Base-by-base conservation (phyloP, 2,888 invertebrate genomes). In the Lycophotia porphyrea region DNA sequence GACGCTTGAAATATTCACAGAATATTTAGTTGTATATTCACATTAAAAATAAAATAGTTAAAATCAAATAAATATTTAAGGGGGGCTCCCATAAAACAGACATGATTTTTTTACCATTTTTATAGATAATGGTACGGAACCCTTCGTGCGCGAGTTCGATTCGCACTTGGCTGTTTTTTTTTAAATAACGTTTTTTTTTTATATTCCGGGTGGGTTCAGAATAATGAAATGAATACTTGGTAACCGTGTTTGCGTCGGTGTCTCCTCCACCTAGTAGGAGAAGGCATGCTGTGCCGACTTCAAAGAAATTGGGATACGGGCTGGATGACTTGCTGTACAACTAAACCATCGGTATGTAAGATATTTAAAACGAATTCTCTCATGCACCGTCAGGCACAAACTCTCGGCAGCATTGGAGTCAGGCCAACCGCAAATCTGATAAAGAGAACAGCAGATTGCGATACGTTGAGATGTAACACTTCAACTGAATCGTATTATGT, bases 371-470 rank as follows among this genome's bases (percentile, higher is more conserved):
- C 65, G 75, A 80, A 75, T 79, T 71, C 77, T 82, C 81, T 84
- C 76, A 78, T 83, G 84, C 78, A 60, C 65, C 70, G 71, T 72
- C 71, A 73, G 80, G 58, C 76, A 67, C 70, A 81, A 74, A 27
- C 76, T 75, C 66, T 74, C 76, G 71, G 69, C 84, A 87, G 65
- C 55, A 84, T 87, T 90, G 89, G 88, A 90, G 78, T 71, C 75
- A 67, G 63, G 85, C 85, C 88, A 89, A 86, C 86, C 84, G 71
- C 85, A 78, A 84, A 84, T 85, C 80, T 83, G 87, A 88, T 88
- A 87, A 85, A 78, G 75, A 74, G 79, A 79, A 83, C 80, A 78
- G 80, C 74, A 70, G 80, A 83, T 78, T 84, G 66, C 64, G 63
- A 77, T 79, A 76, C 63, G 72, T 71, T 76, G 52, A 74, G 47